Conservation (phyloP, 2,113 vertebrate genomes). For the Tautogolabrus adspersus region DNA sequence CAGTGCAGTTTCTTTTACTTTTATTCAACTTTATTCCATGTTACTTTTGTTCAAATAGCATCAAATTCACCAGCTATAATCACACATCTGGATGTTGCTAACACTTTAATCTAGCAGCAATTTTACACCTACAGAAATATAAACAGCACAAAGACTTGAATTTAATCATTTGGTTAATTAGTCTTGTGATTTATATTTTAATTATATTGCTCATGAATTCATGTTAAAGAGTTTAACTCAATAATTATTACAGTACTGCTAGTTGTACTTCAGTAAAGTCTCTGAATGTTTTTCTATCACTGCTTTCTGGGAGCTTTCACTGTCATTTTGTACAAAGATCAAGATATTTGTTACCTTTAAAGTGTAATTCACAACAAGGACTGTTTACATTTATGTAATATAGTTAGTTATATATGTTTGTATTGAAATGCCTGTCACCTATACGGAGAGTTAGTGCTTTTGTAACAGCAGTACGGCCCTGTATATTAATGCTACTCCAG, state of each 20-base stretch:
- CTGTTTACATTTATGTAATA: neutral
- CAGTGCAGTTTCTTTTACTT: neutral
- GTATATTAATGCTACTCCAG: neutral
- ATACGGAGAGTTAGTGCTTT: too few relatives aligned
- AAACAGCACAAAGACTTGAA: too few relatives aligned
- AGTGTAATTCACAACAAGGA: neutral
- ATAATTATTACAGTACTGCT: too few relatives aligned
- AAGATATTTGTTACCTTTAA: neutral
- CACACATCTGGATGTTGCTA: too few relatives aligned
- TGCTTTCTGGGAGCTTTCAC: neutral
- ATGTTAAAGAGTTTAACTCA: neutral
- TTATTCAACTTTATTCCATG: neutral
- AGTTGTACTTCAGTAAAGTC: neutral
- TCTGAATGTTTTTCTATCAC: neutral
- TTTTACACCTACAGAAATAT: too few relatives aligned
- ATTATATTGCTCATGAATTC: neutral
- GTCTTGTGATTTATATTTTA: neutral
- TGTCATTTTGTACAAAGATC: neutral
- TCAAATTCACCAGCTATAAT: too few relatives aligned
- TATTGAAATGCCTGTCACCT: neutral
- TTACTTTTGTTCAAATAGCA: neutral
- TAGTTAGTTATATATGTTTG: neutral
- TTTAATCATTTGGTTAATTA: too few relatives aligned
- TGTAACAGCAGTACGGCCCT: slow-evolving; percentile 43
- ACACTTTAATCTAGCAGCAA: too few relatives aligned